phyloP scores from a whole-genome alignment of 1,140 invertebrate species.

The Hylaeus volcanicus region DNA sequence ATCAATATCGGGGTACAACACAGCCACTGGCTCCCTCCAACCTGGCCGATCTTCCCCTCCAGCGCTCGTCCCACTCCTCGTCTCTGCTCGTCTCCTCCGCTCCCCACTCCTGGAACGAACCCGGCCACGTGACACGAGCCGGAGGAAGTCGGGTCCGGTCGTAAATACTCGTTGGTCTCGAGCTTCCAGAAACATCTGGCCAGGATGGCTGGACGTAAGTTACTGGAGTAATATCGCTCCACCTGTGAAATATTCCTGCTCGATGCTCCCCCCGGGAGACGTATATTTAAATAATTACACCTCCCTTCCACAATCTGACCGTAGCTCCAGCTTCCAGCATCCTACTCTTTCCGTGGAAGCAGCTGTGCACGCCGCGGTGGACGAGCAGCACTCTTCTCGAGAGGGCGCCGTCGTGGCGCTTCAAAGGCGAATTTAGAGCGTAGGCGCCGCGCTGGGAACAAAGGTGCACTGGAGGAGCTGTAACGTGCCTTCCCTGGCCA shows the following conservation, averaged over 20 bases:
- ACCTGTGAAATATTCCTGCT: conserved; percentile 70
- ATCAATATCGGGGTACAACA: conserved; percentile 66
- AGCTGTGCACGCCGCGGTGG: conserved; percentile 38
- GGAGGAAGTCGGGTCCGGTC: conserved; percentile 51
- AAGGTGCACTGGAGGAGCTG: too few relatives aligned
- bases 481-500: too few relatives aligned
- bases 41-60: conserved; percentile 11
- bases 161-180: conserved; percentile 60
- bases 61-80: conserved; percentile 35
- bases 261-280: conserved; percentile 54
- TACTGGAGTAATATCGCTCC: conserved; percentile 72
- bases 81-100: background rate
- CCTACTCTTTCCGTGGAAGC: conserved; percentile 42
- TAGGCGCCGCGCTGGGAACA: background rate
- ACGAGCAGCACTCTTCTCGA: conserved; percentile 40
- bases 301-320: conserved; percentile 5
- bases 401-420: conserved; percentile 4
- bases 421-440: conserved; percentile 40
- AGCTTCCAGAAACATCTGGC: conserved; percentile 70
- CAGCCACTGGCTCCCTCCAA: conserved; percentile 38
- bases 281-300: conserved; percentile 70
- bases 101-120: too few relatives aligned
- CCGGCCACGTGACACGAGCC: conserved; percentile 49
- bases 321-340: conserved; percentile 22
- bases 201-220: conserved; percentile 66